These are phyloP conservation scores for Tachystola acroxantha DNA, from an alignment of 2,888 invertebrate species.

Conservation along the genomic window DNA sequence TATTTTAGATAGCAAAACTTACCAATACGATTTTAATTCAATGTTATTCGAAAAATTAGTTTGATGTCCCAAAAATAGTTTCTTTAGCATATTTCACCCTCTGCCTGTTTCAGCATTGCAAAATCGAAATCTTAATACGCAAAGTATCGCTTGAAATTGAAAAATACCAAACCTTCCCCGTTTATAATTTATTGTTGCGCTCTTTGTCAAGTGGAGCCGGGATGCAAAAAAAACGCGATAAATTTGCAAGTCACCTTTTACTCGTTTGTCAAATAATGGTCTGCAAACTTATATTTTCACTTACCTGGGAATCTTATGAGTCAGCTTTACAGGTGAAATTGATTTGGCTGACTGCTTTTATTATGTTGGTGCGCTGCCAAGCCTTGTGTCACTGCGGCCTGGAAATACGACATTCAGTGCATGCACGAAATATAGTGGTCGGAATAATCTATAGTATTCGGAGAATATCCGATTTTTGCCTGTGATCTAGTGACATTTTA, in stretches of 20 bases:
- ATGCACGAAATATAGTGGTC: slow-evolving; percentile 47
- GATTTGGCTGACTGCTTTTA: slow-evolving; percentile 7
- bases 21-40: too few relatives aligned
- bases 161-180: slow-evolving; percentile 44
- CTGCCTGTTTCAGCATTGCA: too few relatives aligned
- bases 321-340: slow-evolving; percentile 15
- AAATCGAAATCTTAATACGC: slow-evolving; percentile 1
- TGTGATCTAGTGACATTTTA: slow-evolving; percentile 20
- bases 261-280: slow-evolving; percentile 64
- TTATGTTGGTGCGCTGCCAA: slow-evolving; percentile 23
- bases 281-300: slow-evolving; percentile 25
- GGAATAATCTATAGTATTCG: slow-evolving; percentile 35
- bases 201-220: slow-evolving; percentile 52
- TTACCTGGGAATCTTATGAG: neutral
- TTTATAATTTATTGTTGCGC: slow-evolving; percentile 52
- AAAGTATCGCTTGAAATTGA: slow-evolving; percentile 24
- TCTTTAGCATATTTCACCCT: too few relatives aligned
- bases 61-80: too few relatives aligned
- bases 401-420: slow-evolving; percentile 51
- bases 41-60: too few relatives aligned
- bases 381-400: slow-evolving; percentile 45
- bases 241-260: slow-evolving; percentile 62
- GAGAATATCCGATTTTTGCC: slow-evolving; percentile 29
- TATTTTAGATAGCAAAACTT: too few relatives aligned
- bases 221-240: slow-evolving; percentile 61